Base-by-base conservation (phyloP, 2,113 vertebrate genomes). In the Lasiurus borealis region DNA sequence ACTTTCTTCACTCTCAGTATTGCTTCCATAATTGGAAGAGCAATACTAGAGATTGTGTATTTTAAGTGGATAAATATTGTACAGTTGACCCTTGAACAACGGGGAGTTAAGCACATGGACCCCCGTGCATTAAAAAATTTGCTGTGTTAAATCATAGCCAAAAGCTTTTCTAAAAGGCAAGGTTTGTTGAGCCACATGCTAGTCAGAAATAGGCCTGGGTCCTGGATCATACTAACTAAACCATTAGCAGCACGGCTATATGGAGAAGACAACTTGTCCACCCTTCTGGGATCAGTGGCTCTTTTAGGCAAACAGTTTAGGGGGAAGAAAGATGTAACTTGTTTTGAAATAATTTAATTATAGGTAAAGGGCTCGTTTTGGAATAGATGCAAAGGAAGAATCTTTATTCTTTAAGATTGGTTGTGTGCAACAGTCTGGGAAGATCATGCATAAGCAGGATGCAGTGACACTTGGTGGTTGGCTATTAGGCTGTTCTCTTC, bases 1-100 rank as follows among this genome's bases (percentile, higher is more conserved):
- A 59, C 72, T 84, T 72, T 77, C 36, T 88, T 94, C 69, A 48
- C 91, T 66, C 57, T 91, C 36, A 40, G 11, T 48, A 25, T 75
- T 71, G 3, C 25, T 86, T 14, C 18, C 27, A 23, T 18, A 19
- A 18, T 92, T 62, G 62, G 80, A 80, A 80, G 57, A 48, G 73
- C 21, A 72, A 73, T 21, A 54, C 27, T 50, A 52, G 57, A 57
- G 2, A 52, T 18, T 93, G 27, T 88, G 9, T 72, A 52, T 78
- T 85, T 87, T 72, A 59, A 34, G 14, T 83, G 46, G 29, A 90
- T 14, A 15, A 59, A 44, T 46, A 13, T 77, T 90, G 2, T 80
- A 64, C 27, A 64, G 27, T 46, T 83, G 80, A 46, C 27, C 36
- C 59, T 64, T 46, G 40, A 83, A 46, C 36, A 46, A 46, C 10